phyloP scores from a whole-genome alignment of 2,113 vertebrate species.

The Lontra canadensis region DNA sequence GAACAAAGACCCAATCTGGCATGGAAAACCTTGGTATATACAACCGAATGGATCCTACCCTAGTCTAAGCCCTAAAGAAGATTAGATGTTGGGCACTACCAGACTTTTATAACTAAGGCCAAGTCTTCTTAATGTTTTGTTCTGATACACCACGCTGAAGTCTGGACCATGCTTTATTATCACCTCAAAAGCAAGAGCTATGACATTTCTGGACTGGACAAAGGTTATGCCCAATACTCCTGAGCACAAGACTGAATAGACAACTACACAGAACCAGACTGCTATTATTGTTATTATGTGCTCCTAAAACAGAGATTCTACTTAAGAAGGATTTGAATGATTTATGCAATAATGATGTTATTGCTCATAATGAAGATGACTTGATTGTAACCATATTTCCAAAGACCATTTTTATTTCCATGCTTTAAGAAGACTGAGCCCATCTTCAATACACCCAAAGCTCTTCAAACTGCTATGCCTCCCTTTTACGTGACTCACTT shows the following conservation, averaged over 20 bases:
- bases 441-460: neutral
- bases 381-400: neutral
- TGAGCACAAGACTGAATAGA: neutral
- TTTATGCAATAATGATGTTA: neutral
- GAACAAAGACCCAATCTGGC: neutral
- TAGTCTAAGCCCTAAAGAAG: neutral
- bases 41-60: rapidly evolving
- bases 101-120: neutral
- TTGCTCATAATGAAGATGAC: neutral
- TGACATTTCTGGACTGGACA: neutral
- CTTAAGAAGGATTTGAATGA: neutral
- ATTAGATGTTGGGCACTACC: neutral
- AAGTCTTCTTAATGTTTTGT: neutral
- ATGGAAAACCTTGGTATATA: neutral
- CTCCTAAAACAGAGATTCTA: neutral
- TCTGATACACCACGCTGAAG: neutral
- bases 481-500: neutral
- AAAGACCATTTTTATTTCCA: neutral
- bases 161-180: neutral
- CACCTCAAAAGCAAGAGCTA: neutral
- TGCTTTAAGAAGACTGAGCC: neutral
- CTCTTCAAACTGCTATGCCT: neutral
- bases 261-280: neutral
- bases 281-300: neutral
- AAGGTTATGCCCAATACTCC: neutral